Base-by-base conservation (phyloP, 2,888 invertebrate species). In the Aspidiotus rigidus region DNA sequence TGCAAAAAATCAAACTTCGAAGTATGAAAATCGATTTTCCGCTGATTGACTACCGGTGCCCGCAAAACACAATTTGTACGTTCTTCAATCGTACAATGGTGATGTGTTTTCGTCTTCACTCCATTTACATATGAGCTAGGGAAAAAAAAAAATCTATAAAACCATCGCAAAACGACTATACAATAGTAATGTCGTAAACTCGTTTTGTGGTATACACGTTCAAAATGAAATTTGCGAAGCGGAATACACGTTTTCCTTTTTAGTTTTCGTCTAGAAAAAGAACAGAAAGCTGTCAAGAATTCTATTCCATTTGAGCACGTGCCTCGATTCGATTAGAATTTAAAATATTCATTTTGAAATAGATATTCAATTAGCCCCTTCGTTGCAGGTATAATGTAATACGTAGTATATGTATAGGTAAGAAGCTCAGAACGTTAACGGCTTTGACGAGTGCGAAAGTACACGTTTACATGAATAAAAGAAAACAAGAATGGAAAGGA, bases 311-410 rank as follows among this genome's bases (percentile, higher is more conserved):
- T 6, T n/a, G 49, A 49, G n/a, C 49, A 49, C 49, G 39, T 10
- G 59, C 59, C 16, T 59, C 16, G 7, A 59, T 59, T 59, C 59
- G 17, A 59, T 59, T 59, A 59, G 39, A 59, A 59, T 59, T 59
- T 59, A 28, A 59, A 59, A 59, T 59, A 59, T 59, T 59, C 39
- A 59, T 59, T 59, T 39, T 39, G 59, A 59, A 59, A 59, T 59
- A 59, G 59, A 59, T 59, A 59, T 59, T 59, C 59, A 59, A 59
- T 59, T 59, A 59, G 59, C 13, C 59, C n/a, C 49, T n/a, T 13
- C 11, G n/a, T 11, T 13, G n/a, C 49, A 49, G 49, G n/a, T 13
- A 49, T n/a, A n/a, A n/a, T n/a, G n/a, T n/a, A n/a, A n/a, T 13
- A 49, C n/a, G 49, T 8, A 13, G 49, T 49, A 49, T 11, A 44